phyloP scores from a whole-genome alignment of 2,797 vertebrate species.

The Mormyrus proboscirostris region DNA sequence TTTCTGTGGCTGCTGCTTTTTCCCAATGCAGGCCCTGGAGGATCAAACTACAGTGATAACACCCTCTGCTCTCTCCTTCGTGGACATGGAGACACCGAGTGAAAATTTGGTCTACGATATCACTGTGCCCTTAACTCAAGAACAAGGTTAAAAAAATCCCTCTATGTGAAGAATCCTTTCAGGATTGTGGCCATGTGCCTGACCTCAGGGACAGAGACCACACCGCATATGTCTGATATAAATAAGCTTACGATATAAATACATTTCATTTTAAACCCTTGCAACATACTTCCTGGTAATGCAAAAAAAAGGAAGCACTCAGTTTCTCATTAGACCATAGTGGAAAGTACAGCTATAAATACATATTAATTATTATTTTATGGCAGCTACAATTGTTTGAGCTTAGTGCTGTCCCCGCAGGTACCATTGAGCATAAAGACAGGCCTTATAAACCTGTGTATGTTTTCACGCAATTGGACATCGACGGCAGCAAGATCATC shows the following conservation, averaged over 20 bases:
- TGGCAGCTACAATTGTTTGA: not conserved
- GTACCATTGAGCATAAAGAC: slow-evolving; percentile 74
- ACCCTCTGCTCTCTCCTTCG: slow-evolving; percentile 77
- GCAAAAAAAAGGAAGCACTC: not conserved
- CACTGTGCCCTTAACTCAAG: slow-evolving; percentile 71
- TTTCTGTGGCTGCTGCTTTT: not conserved
- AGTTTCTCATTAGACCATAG: not conserved
- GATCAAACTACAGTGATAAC: slow-evolving; percentile 81
- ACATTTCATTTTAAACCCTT: not conserved
- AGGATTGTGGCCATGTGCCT: not conserved
- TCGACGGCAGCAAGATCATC: slow-evolving; percentile 72
- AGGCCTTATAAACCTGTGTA: slow-evolving; percentile 56
- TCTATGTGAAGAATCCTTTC: not conserved
- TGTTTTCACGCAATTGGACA: slow-evolving; percentile 80
- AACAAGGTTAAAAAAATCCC: slow-evolving; percentile 70
- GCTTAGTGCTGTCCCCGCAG: slow-evolving; percentile 48
- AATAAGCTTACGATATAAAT: not conserved
- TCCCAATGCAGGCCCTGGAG: slow-evolving; percentile 72
- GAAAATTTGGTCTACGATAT: slow-evolving; percentile 84
- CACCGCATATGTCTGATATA: not conserved
- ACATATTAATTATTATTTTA: not conserved
- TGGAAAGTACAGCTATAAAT: slow-evolving; percentile 6
- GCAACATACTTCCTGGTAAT: not conserved
- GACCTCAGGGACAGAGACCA: not conserved
- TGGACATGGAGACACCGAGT: slow-evolving; percentile 72